Percentiles rank a stretch among this genome's conserved stretches.
These are phyloP conservation scores for Cheilosia variabilis DNA, from an alignment of 2,888 invertebrate species.

Conservation along the genomic window DNA sequence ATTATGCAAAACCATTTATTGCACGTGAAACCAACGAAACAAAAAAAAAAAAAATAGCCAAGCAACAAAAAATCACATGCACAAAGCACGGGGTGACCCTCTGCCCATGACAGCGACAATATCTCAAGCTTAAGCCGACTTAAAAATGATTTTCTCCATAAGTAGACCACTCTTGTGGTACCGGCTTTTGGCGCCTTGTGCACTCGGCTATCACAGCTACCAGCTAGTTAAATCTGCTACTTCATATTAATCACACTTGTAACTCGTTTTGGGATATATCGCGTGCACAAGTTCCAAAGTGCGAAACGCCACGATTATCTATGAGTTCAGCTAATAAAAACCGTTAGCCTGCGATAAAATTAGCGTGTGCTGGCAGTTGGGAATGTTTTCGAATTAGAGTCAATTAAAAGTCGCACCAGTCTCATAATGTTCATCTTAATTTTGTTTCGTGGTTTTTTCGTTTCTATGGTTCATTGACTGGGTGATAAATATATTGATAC, in stretches of 20 bases:
- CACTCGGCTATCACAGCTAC: conserved; percentile 22
- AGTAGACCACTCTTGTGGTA: conserved; percentile 35
- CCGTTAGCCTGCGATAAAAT: conserved; percentile 66
- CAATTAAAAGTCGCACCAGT: conserved; percentile 57
- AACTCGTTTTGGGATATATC: conserved; percentile 49
- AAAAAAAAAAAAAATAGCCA: too few species aligned
- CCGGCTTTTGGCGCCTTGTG: conserved; percentile 55
- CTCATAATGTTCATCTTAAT: background rate
- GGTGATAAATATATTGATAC: conserved; percentile 36
- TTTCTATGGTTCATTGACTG: conserved; percentile 56
- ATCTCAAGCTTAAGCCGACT: conserved; percentile 1
- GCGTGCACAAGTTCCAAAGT: conserved; percentile 58
- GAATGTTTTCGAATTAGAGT: conserved; percentile 63
- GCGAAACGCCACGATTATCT: conserved; percentile 60
- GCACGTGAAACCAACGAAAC: conserved; percentile 13
- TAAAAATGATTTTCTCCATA: conserved; percentile 14
- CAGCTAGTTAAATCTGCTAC: conserved; percentile 54
- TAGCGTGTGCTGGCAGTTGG: conserved; percentile 57
- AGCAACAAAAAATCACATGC: background rate
- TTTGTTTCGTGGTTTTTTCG: conserved; percentile 1
- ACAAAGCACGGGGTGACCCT: conserved; percentile 27
- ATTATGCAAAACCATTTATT: conserved; percentile 57
- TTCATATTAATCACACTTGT: conserved; percentile 58
- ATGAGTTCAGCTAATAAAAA: conserved; percentile 36
- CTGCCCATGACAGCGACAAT: conserved; percentile 23